Conservation (phyloP, 2,888 invertebrate species). For the Philhelius pedissequus region DNA sequence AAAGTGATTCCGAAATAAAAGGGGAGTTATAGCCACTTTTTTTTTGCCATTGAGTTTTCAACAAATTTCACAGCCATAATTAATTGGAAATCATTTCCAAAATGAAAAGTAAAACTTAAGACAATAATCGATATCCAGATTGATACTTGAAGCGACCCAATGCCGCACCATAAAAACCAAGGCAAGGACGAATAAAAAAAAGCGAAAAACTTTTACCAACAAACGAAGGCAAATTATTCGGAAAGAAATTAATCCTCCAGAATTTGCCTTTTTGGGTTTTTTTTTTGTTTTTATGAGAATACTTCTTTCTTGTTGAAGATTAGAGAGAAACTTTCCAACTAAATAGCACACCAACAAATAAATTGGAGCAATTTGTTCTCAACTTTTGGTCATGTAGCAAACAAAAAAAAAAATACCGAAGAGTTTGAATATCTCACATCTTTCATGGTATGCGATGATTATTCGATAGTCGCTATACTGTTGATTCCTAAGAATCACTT, state of each 20-base stretch:
- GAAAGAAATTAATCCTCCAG: conserved; percentile 11
- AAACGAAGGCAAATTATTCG: conserved; percentile 9
- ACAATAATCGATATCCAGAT: conserved; percentile 54
- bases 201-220: neutral
- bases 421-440: conserved; percentile 3
- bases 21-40: neutral
- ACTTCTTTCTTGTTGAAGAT: neutral
- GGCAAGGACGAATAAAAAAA: neutral
- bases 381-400: neutral
- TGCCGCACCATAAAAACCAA: neutral
- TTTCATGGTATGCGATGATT: neutral
- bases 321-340: conserved; percentile 11
- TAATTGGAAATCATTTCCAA: conserved; percentile 41
- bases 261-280: neutral
- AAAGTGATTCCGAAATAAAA: conserved; percentile 5
- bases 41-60: conserved; percentile 18
- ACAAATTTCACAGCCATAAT: conserved; percentile 44
- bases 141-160: conserved; percentile 42
- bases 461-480: neutral
- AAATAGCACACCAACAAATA: neutral
- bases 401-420: neutral
- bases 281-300: neutral
- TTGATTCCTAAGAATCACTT: neutral
- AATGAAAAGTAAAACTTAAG: conserved; percentile 17
- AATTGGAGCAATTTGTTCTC: conserved; percentile 6